Conservation (phyloP, 2,888 invertebrate genomes). For the Dryobotodes eremita region DNA sequence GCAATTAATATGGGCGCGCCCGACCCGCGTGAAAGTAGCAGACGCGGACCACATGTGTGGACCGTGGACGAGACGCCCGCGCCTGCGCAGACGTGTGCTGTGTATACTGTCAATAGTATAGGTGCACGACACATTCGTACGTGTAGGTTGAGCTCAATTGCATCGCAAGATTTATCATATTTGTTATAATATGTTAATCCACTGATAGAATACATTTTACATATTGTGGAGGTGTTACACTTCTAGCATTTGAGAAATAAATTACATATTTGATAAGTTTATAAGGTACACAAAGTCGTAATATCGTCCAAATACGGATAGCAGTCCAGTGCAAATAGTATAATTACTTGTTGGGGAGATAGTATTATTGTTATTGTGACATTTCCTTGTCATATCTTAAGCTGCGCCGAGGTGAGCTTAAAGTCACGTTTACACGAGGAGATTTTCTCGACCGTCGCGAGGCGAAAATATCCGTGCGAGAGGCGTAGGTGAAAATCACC, state of each 20-base stretch:
- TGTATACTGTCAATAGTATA: conserved; percentile 59
- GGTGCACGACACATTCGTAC: conserved; percentile 33
- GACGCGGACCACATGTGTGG: conserved; percentile 82
- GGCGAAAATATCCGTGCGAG: not conserved
- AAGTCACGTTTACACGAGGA: conserved; percentile 2
- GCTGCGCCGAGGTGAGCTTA: conserved; percentile 9
- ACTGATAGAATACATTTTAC: conserved; percentile 46
- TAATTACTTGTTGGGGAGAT: conserved; percentile 42
- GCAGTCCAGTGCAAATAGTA: conserved; percentile 23
- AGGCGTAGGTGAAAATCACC: not conserved
- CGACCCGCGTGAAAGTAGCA: conserved; percentile 88
- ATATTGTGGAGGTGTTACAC: conserved; percentile 48
- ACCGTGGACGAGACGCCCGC: conserved; percentile 67
- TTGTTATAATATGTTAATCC: conserved; percentile 53
- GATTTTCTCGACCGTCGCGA: not conserved
- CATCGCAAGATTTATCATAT: conserved; percentile 41
- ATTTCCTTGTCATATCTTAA: conserved; percentile 41
- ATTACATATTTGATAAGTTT: conserved; percentile 47
- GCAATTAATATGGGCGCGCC: conserved; percentile 90
- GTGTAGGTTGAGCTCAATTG: conserved; percentile 50
- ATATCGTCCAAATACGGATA: conserved; percentile 45
- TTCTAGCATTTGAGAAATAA: conserved; percentile 48
- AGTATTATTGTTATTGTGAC: conserved; percentile 29
- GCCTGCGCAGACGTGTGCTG: conserved; percentile 63
- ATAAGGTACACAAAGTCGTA: conserved; percentile 27